Conservation (phyloP, 2,797 vertebrate species). For the Pangasius krempfi region DNA sequence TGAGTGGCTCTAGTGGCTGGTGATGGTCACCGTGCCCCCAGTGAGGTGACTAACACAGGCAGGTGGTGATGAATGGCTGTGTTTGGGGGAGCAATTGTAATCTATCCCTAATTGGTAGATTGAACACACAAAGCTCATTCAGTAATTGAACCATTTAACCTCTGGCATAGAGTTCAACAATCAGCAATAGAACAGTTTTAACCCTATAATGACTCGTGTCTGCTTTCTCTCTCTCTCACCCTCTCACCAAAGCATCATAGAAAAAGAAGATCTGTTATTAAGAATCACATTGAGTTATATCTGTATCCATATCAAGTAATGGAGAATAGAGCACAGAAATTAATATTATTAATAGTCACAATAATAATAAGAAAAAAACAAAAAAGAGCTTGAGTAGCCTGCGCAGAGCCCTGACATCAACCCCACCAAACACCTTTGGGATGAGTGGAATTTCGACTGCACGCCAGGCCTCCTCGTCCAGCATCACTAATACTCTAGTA, state of each 20-base stretch:
- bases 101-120: slow-evolving; percentile 92
- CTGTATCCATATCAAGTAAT: not conserved
- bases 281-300: not conserved
- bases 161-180: slow-evolving; percentile 81
- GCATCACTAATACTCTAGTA: not conserved
- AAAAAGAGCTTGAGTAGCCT: not conserved
- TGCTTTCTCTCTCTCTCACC: not conserved
- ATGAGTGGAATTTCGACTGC: not conserved
- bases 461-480: not conserved
- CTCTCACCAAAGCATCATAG: not conserved
- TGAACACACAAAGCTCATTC: slow-evolving; percentile 87
- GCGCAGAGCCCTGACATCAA: not conserved
- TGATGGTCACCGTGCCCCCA: slow-evolving; percentile 50
- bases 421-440: not conserved
- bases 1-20: slow-evolving; percentile 30
- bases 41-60: slow-evolving; percentile 37
- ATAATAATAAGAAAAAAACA: not conserved
- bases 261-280: not conserved
- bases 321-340: not conserved
- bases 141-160: slow-evolving; percentile 93
- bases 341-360: not conserved
- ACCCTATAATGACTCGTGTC: slow-evolving; percentile 67
- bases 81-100: slow-evolving; percentile 93
- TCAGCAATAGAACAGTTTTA: slow-evolving; percentile 69
- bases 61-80: slow-evolving; percentile 94